Base-by-base conservation (phyloP, 2,888 invertebrate genomes). In the Diarsia rubi region DNA sequence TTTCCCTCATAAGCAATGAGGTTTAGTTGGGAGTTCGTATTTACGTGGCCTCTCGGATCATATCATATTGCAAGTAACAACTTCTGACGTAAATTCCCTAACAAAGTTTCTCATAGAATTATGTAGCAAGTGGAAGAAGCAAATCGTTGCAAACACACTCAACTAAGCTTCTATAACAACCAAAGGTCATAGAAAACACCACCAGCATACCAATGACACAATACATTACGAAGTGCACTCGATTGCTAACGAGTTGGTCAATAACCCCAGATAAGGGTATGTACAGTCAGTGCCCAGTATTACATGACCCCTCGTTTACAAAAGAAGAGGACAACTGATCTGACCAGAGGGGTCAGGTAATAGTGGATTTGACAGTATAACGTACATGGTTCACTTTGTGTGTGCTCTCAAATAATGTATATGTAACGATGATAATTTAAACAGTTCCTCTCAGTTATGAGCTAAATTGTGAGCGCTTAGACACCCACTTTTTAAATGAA, bases 231-330 rank as follows among this genome's bases (percentile, higher is more conserved):
- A 44, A 65, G 73, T 73, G 64, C 44, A 74, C 62, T 57, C 54
- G 72, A 66, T 57, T 66, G 16, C 16, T 69, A 75, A 78, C 59
- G 73, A 49, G 49, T 66, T 80, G 80, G 75, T 62, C 69, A 80
- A 60, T 67, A 69, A 69, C 79, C 79, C 1, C n/a, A 65, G 78
- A 79, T 79, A 79, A 79, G 74, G 59, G 45, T 1, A 49, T 24
- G 54, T 27, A 57, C 57, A 27, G 27, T 24, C 12, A 12, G 9
- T n/a, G 45, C 3, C 45, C 14, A 45, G 37, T 8, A 6, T 37
- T 37, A 37, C 37, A 6, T 37, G 37, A 37, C 37, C 37, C 37
- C 37, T 37, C 37, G 5, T 37, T 8, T 37, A 37, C 6, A 37
- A 8, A 37, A 37, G 37, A 37, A 37, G 37, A 37, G 37, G 8